These are phyloP conservation scores for Myotis vivesi DNA, from an alignment of 2,797 vertebrate species.

Conservation along the genomic window DNA sequence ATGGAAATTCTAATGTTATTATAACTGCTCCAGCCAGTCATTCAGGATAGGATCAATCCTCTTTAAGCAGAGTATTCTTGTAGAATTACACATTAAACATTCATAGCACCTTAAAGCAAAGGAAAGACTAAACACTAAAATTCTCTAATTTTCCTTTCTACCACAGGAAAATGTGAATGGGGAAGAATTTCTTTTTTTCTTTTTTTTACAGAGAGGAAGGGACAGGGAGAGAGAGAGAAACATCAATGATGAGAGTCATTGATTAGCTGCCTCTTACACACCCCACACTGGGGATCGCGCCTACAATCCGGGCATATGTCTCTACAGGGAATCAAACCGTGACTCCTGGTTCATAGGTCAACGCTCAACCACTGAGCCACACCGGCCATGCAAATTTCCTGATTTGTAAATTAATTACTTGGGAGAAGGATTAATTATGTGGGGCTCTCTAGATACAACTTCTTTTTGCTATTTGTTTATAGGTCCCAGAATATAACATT, in stretches of 20 bases:
- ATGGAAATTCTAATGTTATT: not conserved
- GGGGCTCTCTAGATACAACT: not conserved
- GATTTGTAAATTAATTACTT: conserved; percentile 19
- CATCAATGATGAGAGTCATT: too few relatives aligned
- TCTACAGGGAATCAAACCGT: too few relatives aligned
- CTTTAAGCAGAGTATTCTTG: conserved; percentile 25
- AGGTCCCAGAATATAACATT: conserved; percentile 34
- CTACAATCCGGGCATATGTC: too few relatives aligned
- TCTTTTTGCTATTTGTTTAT: not conserved
- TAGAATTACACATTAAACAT: conserved; percentile 5
- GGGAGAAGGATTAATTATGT: not conserved
- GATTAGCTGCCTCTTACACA: too few relatives aligned
- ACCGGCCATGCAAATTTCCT: not conserved
- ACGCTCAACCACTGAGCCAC: too few relatives aligned
- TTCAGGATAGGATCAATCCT: not conserved
- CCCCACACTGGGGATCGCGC: too few relatives aligned
- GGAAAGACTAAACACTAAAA: not conserved
- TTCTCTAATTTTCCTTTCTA: conserved; percentile 12
- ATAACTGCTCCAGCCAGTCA: not conserved
- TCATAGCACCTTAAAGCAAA: not conserved
- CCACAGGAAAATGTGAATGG: not conserved
- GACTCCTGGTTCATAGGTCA: too few relatives aligned
- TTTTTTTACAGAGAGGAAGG: too few relatives aligned
- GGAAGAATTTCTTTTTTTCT: not conserved
- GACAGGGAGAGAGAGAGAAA: too few relatives aligned